Conservation (phyloP, 2,113 vertebrate species). For the Sus scrofa region DNA sequence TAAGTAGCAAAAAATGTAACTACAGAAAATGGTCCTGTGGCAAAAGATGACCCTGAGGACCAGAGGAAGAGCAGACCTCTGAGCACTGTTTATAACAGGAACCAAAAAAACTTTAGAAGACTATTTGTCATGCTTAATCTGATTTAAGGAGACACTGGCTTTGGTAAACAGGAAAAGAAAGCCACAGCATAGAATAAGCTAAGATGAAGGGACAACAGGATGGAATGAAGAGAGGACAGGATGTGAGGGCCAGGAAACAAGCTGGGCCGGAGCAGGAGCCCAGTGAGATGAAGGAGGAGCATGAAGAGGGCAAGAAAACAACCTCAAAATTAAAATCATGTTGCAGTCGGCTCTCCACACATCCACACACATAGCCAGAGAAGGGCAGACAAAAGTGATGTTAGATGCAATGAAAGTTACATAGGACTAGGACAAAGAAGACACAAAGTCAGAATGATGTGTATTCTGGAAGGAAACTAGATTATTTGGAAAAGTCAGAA, state of each 20-base stretch:
- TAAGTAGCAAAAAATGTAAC: neutral
- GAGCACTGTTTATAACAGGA: constrained; percentile 61
- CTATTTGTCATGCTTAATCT: constrained; percentile 78
- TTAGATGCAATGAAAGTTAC: neutral
- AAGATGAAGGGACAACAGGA: constrained; percentile 67
- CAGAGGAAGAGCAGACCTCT: constrained; percentile 45
- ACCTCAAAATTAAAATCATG: neutral
- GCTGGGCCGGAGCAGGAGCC: neutral
- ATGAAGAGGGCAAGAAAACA: neutral
- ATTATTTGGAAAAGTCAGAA: neutral
- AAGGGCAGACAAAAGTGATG: neutral
- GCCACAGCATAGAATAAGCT: constrained; percentile 69
- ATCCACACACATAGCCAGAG: fast-evolving
- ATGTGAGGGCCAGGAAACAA: neutral
- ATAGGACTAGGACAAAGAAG: neutral
- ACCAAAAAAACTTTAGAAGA: constrained; percentile 75
- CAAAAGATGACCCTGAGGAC: neutral
- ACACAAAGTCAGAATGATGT: neutral
- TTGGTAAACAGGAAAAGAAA: constrained; percentile 81
- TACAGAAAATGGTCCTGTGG: neutral
- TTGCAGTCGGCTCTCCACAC: neutral
- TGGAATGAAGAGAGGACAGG: constrained; percentile 57
- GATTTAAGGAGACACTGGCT: constrained; percentile 76
- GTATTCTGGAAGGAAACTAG: neutral
- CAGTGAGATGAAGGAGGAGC: neutral